These are phyloP conservation scores for Phyllopteryx taeniolatus DNA, from an alignment of 2,113 vertebrate genomes.

Conservation along the genomic window DNA sequence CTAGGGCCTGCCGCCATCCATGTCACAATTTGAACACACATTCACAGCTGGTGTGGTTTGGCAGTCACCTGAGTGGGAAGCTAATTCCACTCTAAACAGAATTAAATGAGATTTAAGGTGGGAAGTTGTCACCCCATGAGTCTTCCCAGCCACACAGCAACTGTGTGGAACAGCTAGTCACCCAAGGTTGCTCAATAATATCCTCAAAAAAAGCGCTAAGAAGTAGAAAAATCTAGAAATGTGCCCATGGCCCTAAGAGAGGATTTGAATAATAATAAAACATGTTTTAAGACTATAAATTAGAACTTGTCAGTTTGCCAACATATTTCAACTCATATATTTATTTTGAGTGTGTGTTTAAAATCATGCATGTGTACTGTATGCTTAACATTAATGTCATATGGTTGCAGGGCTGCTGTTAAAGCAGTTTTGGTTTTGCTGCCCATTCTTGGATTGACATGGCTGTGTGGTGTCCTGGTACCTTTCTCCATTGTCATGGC, in stretches of 20 bases:
- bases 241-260: constrained; percentile 5
- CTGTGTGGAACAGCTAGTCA: constrained; percentile 53
- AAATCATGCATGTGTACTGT: background rate
- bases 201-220: constrained; percentile 17
- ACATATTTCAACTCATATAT: background rate
- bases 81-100: constrained; percentile 77
- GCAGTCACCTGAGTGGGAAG: constrained; percentile 70
- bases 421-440: constrained; percentile 78
- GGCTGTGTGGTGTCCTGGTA: constrained; percentile 77
- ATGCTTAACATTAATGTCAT: constrained; percentile 14
- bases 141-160: constrained; percentile 60
- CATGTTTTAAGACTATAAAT: constrained; percentile 3
- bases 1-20: constrained; percentile 46
- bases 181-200: constrained; percentile 28
- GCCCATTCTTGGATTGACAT: constrained; percentile 78
- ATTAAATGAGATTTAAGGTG: constrained; percentile 72
- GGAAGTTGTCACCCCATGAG: constrained; percentile 72
- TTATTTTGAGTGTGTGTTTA: background rate
- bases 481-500: constrained; percentile 76
- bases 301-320: background rate
- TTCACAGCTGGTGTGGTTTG: constrained; percentile 75
- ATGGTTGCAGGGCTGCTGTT: constrained; percentile 68
- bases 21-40: constrained; percentile 40
- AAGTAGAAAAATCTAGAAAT: constrained; percentile 25
- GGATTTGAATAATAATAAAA: constrained; percentile 7